A percentile compares a stretch with the other conserved stretches of the same genome.
phyloP scores from a whole-genome alignment of 1,140 invertebrate genomes.

The Drosophila bifasciata region DNA sequence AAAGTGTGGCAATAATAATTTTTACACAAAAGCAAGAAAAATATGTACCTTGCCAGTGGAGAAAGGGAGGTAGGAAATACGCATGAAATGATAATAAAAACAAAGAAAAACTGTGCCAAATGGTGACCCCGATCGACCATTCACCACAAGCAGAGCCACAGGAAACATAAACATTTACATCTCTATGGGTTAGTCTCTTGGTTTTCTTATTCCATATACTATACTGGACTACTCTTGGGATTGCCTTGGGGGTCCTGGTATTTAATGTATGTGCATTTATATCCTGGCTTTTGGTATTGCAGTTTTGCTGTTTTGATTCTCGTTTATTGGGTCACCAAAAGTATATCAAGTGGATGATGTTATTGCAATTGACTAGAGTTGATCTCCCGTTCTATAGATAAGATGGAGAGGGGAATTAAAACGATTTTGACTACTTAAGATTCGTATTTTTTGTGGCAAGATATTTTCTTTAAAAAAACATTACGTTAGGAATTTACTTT shows the following conservation, averaged over 20 bases:
- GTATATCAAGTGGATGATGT: no score
- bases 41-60: slow-evolving; percentile 12
- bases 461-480: no score
- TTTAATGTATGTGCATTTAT: slow-evolving; percentile 52
- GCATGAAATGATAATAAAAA: slow-evolving; percentile 71
- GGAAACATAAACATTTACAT: slow-evolving; percentile 78
- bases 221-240: background rate
- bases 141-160: slow-evolving; percentile 27
- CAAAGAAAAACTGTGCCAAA: slow-evolving; percentile 52
- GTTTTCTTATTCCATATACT: background rate
- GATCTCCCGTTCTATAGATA: background rate
- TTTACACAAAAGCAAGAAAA: slow-evolving; percentile 42
- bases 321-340: background rate
- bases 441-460: background rate
- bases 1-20: slow-evolving; percentile 79
- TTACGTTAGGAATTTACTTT: no score
- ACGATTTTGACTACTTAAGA: background rate
- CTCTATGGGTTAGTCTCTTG: slow-evolving; percentile 55
- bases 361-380: background rate
- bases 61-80: slow-evolving; percentile 18
- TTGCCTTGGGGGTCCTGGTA: slow-evolving; percentile 1
- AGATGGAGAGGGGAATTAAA: no score
- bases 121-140: slow-evolving; percentile 36
- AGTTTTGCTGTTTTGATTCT: background rate
- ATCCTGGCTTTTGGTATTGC: background rate